Evolutionary conservation across 2,888 invertebrate species (phyloP).

Genomic region (Cloeon dipterum): DNA sequence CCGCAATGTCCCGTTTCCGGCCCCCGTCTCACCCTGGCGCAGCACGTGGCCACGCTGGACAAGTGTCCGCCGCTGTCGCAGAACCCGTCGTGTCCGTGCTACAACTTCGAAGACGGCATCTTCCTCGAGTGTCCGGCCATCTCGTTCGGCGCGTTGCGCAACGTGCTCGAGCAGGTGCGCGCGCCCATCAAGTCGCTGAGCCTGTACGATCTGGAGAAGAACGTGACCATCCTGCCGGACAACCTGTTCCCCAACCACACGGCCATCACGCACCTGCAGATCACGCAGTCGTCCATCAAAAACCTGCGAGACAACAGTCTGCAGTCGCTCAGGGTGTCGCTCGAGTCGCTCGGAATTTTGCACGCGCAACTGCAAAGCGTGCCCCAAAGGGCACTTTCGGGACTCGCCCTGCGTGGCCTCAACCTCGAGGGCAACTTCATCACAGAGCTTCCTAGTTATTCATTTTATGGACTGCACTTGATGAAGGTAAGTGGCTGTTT

Average conservation of each 20-base stretch:
- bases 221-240: constrained; percentile 47
- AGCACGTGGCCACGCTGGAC: constrained; percentile 12
- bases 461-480: constrained; percentile 25
- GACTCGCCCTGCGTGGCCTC: constrained; percentile 48
- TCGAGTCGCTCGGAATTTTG: background rate
- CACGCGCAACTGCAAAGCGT: background rate
- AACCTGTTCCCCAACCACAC: constrained; percentile 48
- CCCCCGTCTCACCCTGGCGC: background rate
- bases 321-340: background rate
- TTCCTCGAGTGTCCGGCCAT: constrained; percentile 76
- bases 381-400: constrained; percentile 33
- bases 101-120: constrained; percentile 76
- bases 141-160: constrained; percentile 46
- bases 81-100: constrained; percentile 71
- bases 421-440: constrained; percentile 72
- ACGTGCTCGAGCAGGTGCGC: constrained; percentile 29
- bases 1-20: background rate
- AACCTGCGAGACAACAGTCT: background rate
- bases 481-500: background rate
- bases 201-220: constrained; percentile 69
- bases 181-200: constrained; percentile 54
- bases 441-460: constrained; percentile 59
- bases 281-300: background rate
- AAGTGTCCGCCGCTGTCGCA: constrained; percentile 52
- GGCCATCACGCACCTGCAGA: constrained; percentile 45